These are phyloP conservation scores for Natator depressus DNA, from an alignment of 2,113 vertebrate genomes.

Conservation along the genomic window DNA sequence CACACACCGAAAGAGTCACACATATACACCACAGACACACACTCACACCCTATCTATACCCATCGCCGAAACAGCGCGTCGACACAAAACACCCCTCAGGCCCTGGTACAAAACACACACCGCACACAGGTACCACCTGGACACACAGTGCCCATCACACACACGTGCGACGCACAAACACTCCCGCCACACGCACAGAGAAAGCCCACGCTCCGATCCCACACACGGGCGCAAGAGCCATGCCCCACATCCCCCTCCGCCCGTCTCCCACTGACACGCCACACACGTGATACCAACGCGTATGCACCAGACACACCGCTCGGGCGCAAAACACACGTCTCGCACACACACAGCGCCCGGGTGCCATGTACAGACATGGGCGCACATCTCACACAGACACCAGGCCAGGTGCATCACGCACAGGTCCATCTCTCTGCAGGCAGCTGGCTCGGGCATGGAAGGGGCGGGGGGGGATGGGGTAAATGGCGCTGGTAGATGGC, in stretches of 20 bases:
- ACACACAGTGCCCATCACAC: not conserved
- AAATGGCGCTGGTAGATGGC: not conserved
- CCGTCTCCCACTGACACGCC: not conserved
- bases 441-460: not conserved
- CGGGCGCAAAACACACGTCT: too few relatives aligned
- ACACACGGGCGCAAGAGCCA: too few relatives aligned
- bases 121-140: not conserved
- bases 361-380: not conserved
- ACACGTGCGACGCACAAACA: not conserved
- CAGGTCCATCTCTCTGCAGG: not conserved
- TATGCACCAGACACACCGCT: not conserved
- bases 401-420: too few relatives aligned
- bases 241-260: too few relatives aligned
- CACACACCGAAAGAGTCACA: not conserved
- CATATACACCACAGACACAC: not conserved
- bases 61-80: not conserved
- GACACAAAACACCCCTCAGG: not conserved
- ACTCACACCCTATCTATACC: not conserved
- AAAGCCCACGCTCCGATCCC: not conserved
- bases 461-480: too few relatives aligned
- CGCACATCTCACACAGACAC: too few relatives aligned
- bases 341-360: too few relatives aligned
- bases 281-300: not conserved
- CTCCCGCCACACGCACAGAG: not conserved
- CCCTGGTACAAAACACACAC: not conserved